phyloP scores from a whole-genome alignment of 2,888 invertebrate genomes.

The Amphipoea oculea region DNA sequence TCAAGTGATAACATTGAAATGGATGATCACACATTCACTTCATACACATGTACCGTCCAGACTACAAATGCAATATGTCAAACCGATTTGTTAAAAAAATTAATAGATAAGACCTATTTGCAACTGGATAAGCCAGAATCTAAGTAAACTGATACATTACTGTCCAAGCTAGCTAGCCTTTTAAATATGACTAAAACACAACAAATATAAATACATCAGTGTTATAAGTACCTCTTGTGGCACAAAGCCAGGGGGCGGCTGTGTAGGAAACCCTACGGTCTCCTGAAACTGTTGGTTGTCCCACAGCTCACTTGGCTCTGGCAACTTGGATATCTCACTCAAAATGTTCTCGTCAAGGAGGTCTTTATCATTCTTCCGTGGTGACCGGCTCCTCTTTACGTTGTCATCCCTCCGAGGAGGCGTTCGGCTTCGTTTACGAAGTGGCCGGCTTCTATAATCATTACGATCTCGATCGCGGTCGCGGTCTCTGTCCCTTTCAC shows the following conservation, averaged over 20 bases:
- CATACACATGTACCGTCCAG: neutral
- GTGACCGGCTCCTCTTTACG: slow-evolving; percentile 78
- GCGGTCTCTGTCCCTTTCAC: slow-evolving; percentile 59
- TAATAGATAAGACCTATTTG: neutral
- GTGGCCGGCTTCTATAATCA: slow-evolving; percentile 65
- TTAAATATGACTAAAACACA: neutral
- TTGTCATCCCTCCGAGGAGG: slow-evolving; percentile 70
- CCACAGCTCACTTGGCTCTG: slow-evolving; percentile 87
- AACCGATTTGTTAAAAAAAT: too few species aligned
- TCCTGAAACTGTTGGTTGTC: slow-evolving; percentile 82
- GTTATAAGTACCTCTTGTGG: slow-evolving; percentile 74
- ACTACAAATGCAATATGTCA: neutral
- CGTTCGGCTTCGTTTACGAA: slow-evolving; percentile 79
- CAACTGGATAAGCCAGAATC: neutral
- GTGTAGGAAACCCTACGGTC: slow-evolving; percentile 63
- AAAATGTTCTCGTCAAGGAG: slow-evolving; percentile 84
- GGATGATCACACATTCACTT: neutral
- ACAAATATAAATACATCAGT: neutral
- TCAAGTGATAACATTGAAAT: neutral
- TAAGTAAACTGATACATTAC: neutral
- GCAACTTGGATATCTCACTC: slow-evolving; percentile 85
- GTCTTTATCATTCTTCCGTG: slow-evolving; percentile 83
- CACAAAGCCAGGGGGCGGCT: slow-evolving; percentile 70
- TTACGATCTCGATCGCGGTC: slow-evolving; percentile 70
- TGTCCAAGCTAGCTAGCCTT: too few species aligned